Percentiles rank a stretch among this genome's conserved stretches.
Conservation (phyloP, 1,140 invertebrate species). For the Drosophila kepulauana region DNA sequence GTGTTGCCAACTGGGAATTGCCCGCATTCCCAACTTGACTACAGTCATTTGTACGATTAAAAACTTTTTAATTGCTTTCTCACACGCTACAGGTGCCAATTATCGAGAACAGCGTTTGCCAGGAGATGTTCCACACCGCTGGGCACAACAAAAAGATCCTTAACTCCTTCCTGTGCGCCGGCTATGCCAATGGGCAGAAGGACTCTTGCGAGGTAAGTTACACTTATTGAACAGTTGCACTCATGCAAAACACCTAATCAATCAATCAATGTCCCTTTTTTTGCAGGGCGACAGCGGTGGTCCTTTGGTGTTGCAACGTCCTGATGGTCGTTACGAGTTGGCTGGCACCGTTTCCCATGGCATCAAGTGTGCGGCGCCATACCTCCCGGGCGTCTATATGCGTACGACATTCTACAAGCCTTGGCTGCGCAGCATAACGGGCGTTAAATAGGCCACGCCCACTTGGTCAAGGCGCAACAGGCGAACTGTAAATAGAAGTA, state of each 20-base stretch:
- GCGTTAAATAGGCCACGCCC: constrained; percentile 86
- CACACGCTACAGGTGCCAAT: constrained; percentile 89
- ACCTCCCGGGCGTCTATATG: constrained; percentile 96
- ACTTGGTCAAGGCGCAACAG: background rate
- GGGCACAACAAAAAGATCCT: constrained; percentile 95
- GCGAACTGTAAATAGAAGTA: constrained; percentile 76
- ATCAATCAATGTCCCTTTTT: constrained; percentile 4
- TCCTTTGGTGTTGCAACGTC: constrained; percentile 93
- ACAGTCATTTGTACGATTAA: background rate
- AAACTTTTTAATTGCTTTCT: constrained; percentile 34
- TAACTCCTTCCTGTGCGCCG: constrained; percentile 96
- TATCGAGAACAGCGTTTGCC: constrained; percentile 95
- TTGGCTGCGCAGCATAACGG: constrained; percentile 94
- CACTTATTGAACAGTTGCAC: background rate
- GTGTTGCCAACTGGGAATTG: background rate
- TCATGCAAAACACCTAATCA: background rate
- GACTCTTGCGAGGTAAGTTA: constrained; percentile 95
- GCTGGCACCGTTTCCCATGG: constrained; percentile 98
- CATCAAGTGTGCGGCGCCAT: constrained; percentile 96
- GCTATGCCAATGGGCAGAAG: constrained; percentile 95
- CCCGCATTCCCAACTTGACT: background rate
- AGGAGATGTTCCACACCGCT: constrained; percentile 96
- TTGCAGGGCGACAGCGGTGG: constrained; percentile 96
- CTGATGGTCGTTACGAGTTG: constrained; percentile 94
- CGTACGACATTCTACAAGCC: constrained; percentile 95